Evolutionary conservation across 2,797 vertebrate species (phyloP).

Genomic region (Neostethus bicornis): DNA sequence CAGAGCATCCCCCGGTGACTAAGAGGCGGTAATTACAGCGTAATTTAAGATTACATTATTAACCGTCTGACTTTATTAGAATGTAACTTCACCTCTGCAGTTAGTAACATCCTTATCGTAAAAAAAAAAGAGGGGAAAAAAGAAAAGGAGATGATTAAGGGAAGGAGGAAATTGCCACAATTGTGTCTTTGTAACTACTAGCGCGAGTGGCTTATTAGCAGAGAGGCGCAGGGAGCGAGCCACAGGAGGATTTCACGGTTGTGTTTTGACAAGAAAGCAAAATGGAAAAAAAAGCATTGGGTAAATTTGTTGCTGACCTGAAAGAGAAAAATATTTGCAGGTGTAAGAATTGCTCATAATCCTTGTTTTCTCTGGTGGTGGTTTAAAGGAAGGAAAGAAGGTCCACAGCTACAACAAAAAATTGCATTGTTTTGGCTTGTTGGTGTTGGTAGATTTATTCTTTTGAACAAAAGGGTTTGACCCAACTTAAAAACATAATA

Average conservation of each 20-base stretch:
- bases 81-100: constrained; percentile 79
- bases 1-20: constrained; percentile 76
- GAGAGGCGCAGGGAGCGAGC: constrained; percentile 12
- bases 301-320: constrained; percentile 17
- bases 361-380: not conserved
- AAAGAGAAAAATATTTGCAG: not conserved
- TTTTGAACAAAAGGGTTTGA: not conserved
- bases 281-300: constrained; percentile 11
- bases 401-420: not conserved
- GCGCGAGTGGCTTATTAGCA: constrained; percentile 47
- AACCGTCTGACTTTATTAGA: constrained; percentile 80
- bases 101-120: constrained; percentile 77
- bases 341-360: not conserved
- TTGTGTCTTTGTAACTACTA: constrained; percentile 62
- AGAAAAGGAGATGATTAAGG: constrained; percentile 73
- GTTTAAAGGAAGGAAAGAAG: constrained; percentile 7
- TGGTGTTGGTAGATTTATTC: not conserved
- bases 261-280: constrained; percentile 30
- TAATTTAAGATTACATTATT: constrained; percentile 86
- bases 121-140: constrained; percentile 67
- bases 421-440: not conserved
- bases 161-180: constrained; percentile 65
- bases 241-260: constrained; percentile 32
- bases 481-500: not conserved
- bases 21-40: constrained; percentile 79